Base-by-base conservation (phyloP, 2,113 vertebrate genomes). In the Anhinga rufa region DNA sequence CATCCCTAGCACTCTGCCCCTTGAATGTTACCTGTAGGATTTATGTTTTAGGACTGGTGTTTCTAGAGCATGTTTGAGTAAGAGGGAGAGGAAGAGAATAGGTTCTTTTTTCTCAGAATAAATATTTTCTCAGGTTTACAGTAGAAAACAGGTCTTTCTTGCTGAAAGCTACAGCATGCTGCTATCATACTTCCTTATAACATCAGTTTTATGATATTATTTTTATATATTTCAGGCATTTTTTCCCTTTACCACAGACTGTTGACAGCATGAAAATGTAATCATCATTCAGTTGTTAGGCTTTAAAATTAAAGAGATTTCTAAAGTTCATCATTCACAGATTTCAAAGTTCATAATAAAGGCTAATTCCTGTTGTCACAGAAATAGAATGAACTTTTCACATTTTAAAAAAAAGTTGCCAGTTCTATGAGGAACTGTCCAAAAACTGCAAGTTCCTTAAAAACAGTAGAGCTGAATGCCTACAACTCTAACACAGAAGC, bases 381-480 rank as follows among this genome's bases (percentile, higher is more conserved):
- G 60, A 96, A 96, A 93, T 44, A 92, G 62, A 82, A 88, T 46
- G 49, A 95, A 94, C 40, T 68, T 95, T 89, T 92, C 81, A 84
- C 52, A 88, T 46, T 81, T 90, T 78, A 4, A 55, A 62, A 58
- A 90, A 64, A 90, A 74, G 51, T 61, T 46, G 78, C 36, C 46
- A 78, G 14, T 62, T 71, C 44, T 80, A 71, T 52, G 25, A 82
- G 57, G 72, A 97, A 94, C 46, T 75, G 48, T 18, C 54, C 38
- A 82, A 91, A 85, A 69, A 14, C 68, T 82, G 31, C 36, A 90
- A 96, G 52, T 91, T 96, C 82, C 90, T 92, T 95, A 95, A 95
- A 90, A 83, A 77, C 3, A 26, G 31, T 34, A n/a, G 64, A 89
- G 52, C 54, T 80, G 77, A 42, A 71, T 72, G 65, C 22, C 28